Conservation (phyloP, 2,888 invertebrate genomes). For the Exocentrus adspersus region DNA sequence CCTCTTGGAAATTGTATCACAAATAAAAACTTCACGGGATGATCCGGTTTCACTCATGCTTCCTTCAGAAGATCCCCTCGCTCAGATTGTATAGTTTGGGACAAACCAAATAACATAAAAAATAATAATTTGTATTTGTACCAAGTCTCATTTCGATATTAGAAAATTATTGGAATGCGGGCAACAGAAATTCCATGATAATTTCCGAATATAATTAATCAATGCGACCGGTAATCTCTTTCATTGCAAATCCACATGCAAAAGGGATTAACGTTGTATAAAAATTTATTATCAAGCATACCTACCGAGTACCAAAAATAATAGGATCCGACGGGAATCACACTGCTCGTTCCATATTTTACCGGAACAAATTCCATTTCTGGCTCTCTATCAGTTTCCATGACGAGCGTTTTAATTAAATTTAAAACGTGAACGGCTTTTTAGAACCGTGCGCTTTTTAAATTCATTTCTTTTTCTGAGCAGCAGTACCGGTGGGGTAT, state of each 20-base stretch:
- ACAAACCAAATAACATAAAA: no score
- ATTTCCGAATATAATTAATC: slow-evolving; percentile 38
- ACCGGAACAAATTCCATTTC: slow-evolving; percentile 16
- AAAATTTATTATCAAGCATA: slow-evolving; percentile 39
- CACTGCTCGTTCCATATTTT: slow-evolving; percentile 27
- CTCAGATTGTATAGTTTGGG: no score
- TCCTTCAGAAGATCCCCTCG: no score
- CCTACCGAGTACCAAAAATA: slow-evolving; percentile 31
- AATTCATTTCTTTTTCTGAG: not conserved
- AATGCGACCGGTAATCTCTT: slow-evolving; percentile 34
- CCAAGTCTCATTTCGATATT: no score
- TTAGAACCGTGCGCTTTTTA: no score
- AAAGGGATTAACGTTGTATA: slow-evolving; percentile 38
- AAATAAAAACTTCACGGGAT: no score
- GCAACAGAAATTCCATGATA: slow-evolving; percentile 32
- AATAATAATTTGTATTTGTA: no score
- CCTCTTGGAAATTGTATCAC: no score
- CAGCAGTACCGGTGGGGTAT: no score
- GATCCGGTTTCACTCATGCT: no score
- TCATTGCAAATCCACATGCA: slow-evolving; percentile 33
- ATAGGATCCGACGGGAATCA: slow-evolving; percentile 19
- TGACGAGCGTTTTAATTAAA: slow-evolving; percentile 3
- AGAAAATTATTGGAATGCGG: slow-evolving; percentile 3
- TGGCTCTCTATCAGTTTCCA: not conserved
- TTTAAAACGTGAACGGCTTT: not conserved